Evolutionary conservation across 92 coral and sea anemone genomes (phyloP).

Genomic region (Epizoanthus stellaris): DNA sequence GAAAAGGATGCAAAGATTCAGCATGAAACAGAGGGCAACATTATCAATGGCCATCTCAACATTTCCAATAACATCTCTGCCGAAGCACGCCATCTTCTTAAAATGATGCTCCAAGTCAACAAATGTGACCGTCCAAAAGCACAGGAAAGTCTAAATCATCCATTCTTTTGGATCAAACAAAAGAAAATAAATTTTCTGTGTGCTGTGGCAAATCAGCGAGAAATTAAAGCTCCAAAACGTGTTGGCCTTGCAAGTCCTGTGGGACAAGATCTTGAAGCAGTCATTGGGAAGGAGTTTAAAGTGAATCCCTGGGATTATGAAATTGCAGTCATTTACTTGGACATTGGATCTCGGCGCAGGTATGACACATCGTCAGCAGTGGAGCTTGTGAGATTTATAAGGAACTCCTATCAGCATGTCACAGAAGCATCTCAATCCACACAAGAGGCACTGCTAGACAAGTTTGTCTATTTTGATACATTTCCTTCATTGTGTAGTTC

Average conservation of each 20-base stretch:
- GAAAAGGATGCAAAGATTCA: neutral
- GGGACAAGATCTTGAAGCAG: neutral
- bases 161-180: conserved; percentile 19
- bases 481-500: too few species aligned
- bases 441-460: neutral
- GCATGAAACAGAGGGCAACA: conserved; percentile 27
- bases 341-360: neutral
- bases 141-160: conserved; percentile 14
- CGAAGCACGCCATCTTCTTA: conserved; percentile 19
- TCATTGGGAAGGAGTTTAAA: neutral
- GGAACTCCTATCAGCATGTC: conserved; percentile 30
- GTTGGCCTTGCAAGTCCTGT: neutral
- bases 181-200: neutral
- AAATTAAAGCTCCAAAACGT: neutral
- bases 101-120: conserved; percentile 1
- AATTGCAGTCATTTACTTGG: neutral
- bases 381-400: conserved; percentile 20
- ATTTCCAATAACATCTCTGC: neutral
- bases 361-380: conserved; percentile 6
- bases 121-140: conserved; percentile 21
- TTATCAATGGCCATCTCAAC: conserved; percentile 5
- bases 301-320: neutral
- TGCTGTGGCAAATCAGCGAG: conserved; percentile 38
- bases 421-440: neutral
- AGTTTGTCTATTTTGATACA: neutral